These are phyloP conservation scores for Harpagoxenus sublaevis DNA, from an alignment of 2,888 invertebrate species.

Conservation along the genomic window DNA sequence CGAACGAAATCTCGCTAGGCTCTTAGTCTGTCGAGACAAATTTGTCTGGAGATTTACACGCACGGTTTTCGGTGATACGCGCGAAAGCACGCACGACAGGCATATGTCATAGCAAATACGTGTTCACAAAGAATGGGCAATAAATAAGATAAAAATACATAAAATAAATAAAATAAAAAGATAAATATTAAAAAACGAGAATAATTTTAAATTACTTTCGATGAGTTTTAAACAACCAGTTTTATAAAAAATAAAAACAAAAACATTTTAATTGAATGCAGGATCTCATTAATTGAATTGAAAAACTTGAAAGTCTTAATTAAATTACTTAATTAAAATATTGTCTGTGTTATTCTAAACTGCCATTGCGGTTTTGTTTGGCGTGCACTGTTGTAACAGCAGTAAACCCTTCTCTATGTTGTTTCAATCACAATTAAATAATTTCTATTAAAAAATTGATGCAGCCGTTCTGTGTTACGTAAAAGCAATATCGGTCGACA, in stretches of 20 bases:
- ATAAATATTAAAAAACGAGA: background rate
- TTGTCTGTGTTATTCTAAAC: constrained; percentile 6
- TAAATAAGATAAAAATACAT: background rate
- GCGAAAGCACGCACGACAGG: background rate
- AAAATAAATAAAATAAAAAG: background rate
- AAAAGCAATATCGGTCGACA: constrained; percentile 59
- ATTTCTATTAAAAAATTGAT: constrained; percentile 6
- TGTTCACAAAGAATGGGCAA: background rate
- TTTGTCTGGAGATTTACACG: constrained; percentile 67
- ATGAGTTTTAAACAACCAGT: background rate
- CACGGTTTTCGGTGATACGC: constrained; percentile 3
- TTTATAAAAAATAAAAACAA: background rate
- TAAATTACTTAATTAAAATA: constrained; percentile 3
- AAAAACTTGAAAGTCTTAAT: constrained; percentile 11
- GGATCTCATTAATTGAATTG: background rate
- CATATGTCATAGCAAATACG: background rate
- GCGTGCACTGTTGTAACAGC: background rate
- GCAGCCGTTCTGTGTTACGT: constrained; percentile 18
- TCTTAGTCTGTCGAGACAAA: constrained; percentile 72
- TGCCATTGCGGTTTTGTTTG: background rate
- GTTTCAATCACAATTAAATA: constrained; percentile 13
- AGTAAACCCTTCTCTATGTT: background rate
- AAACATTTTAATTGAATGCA: background rate
- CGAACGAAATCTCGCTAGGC: constrained; percentile 76
- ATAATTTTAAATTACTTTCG: background rate